Conservation (phyloP, 2,113 vertebrate species). For the Dunckerocampus dactyliophorus region DNA sequence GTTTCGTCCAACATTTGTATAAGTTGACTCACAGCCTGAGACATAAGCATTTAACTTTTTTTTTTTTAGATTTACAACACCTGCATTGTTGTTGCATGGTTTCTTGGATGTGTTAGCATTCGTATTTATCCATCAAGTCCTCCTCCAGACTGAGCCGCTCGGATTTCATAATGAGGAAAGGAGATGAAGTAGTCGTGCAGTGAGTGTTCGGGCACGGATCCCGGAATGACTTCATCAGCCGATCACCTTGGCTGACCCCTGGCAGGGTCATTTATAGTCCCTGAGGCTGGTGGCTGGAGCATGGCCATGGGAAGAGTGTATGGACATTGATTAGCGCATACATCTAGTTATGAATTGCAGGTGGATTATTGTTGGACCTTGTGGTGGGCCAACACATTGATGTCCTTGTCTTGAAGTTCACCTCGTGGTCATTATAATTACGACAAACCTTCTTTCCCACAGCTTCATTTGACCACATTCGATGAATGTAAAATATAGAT, state of each 20-base stretch:
- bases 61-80: not conserved
- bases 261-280: constrained; percentile 30
- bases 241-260: constrained; percentile 40
- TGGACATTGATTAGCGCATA: constrained; percentile 46
- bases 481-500: not conserved
- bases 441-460: not conserved
- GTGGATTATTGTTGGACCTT: constrained; percentile 57
- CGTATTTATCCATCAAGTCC: constrained; percentile 12
- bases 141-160: constrained; percentile 9
- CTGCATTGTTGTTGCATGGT: not conserved
- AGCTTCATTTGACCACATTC: not conserved
- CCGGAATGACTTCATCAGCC: constrained; percentile 43
- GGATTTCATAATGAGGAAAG: constrained; percentile 26
- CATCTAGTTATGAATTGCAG: constrained; percentile 66
- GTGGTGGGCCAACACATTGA: constrained; percentile 41
- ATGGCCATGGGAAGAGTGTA: constrained; percentile 40
- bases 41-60: not conserved
- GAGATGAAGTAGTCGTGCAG: constrained; percentile 30
- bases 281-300: constrained; percentile 42
- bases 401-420: constrained; percentile 25
- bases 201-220: constrained; percentile 32
- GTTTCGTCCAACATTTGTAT: not conserved
- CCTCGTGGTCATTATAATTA: constrained; percentile 10
- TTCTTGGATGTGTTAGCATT: not conserved
- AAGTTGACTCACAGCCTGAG: not conserved